phyloP scores from a whole-genome alignment of 30 jellyfish, hydroid and myxozoan genomes.

The Turritopsis dohrnii region DNA sequence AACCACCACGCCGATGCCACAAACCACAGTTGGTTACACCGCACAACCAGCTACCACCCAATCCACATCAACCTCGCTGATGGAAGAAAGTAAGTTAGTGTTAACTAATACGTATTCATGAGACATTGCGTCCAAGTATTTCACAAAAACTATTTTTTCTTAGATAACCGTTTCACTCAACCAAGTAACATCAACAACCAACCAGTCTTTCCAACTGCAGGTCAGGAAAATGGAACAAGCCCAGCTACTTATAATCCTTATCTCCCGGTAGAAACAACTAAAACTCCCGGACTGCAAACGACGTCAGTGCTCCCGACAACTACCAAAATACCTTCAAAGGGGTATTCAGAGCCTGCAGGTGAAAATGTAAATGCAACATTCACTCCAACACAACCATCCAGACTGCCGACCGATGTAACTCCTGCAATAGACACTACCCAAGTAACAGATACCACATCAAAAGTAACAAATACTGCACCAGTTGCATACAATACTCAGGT shows the following conservation, averaged over 20 bases:
- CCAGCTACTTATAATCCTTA: neutral
- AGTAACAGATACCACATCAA: neutral
- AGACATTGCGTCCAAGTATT: no score
- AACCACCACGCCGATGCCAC: neutral
- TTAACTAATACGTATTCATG: neutral
- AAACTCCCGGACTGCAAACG: neutral
- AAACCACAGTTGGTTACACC: neutral
- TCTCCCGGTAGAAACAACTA: neutral
- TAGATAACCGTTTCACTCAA: neutral
- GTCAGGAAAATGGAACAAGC: no score
- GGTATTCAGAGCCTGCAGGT: neutral
- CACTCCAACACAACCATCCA: neutral
- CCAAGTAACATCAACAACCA: neutral
- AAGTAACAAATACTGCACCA: neutral
- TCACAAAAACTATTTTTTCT: no score
- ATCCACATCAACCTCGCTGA: conserved; percentile 11
- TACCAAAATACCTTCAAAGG: neutral
- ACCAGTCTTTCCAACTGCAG: neutral
- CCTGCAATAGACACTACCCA: neutral
- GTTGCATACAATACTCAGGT: no score
- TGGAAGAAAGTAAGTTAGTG: neutral
- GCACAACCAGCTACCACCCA: neutral
- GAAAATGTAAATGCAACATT: neutral
- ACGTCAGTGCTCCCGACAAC: neutral
- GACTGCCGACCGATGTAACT: neutral